Evolutionary conservation across 2,888 invertebrate species (phyloP), one percentile per base, ranked within the genome.

Genomic region (Noctuana brunneofusca): DNA sequence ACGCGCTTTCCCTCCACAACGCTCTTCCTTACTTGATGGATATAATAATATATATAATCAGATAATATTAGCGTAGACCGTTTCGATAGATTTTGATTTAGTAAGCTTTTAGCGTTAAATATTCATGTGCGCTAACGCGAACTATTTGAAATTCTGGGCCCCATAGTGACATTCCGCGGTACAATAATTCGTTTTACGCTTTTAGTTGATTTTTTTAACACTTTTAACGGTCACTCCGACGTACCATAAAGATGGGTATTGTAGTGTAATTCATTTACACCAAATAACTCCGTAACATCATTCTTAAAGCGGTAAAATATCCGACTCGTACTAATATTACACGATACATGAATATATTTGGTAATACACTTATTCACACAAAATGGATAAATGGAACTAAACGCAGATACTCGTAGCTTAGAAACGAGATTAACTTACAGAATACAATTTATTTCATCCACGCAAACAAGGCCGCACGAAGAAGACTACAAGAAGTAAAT

Each of bases 81-180:
- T 27, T 38, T 22, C 62, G 50, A 63, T 63, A 43, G 50, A 41
- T 56, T 63, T 63, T 56, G 32, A 43, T 56, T 56, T 63, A 63
- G 63, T 56, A 56, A 63, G 56, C 50, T 63, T 63, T 56, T 63
- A 56, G 50, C 43, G 50, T 63, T 63, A 56, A 56, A 56, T 63
- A 63, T 63, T 56, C 63, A 63, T 43, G 50, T 56, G 5, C 56
- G 52, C 63, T 56, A 56, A 63, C 56, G 32, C 11, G 53, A 60
- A 60, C 43, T 54, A 60, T 54, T 54, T 38, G 54, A 54, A 48
- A 54, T 48, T 60, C 60, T 60, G 22, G 54, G 18, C 27, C 27
- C 57, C 22, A 57, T 16, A 32, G 48, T 57, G 46, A 20, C 35
- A 14, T 52, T 18, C 52, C 32, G 52, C 8, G 32, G 32, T 18